Base-by-base conservation (phyloP, 2,797 vertebrate genomes). In the Anas bahamensis region DNA sequence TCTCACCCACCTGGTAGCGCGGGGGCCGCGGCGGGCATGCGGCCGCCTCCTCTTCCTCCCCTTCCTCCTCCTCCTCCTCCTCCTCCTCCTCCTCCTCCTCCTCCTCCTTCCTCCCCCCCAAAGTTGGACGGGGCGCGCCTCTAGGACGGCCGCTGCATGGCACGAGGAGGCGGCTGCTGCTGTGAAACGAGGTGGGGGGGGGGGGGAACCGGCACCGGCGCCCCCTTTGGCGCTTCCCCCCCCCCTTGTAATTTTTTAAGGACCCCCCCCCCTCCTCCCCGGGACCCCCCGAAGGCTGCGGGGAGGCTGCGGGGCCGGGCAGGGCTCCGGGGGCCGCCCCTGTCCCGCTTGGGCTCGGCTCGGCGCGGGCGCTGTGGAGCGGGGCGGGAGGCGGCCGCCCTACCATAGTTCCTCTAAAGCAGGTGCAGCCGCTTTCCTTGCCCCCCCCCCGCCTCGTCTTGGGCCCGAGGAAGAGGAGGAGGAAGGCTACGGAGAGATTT, bases 391-490 rank as follows among this genome's bases (percentile, higher is more conserved):
- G 75, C 63, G 63, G 78, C 86, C 86, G 90, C 81, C 92, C 97
- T 97, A 97, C 97, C 97, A 96, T 97, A 98, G 97, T 97, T 96
- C 97, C 87, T 97, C 97, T 96, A 98, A 97, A 98, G 95, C 97
- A 97, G 97, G 97, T 96, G 97, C 97, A 96, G 94, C 87, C 6
- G 50, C 83, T 97, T 97, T 96, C 93, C 78, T 76, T 61, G 57
- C 86, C 64, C 56, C 60, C 64, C 56, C 10, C n/a, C 28, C 8
- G 17, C 41, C 48, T 6, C 18, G 15, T 4, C 46, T 48, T 8
- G 41, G 19, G 21, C 42, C 64, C 22, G 42, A 41, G 44, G 71
- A 48, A 42, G 71, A 59, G 66, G 76, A 90, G 46, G 75, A 33
- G n/a, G 83, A 64, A 60, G 70, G 88, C 41, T 17, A 71, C 15